phyloP scores from a whole-genome alignment of 2,113 vertebrate species.

The Notarius quadriscutis region DNA sequence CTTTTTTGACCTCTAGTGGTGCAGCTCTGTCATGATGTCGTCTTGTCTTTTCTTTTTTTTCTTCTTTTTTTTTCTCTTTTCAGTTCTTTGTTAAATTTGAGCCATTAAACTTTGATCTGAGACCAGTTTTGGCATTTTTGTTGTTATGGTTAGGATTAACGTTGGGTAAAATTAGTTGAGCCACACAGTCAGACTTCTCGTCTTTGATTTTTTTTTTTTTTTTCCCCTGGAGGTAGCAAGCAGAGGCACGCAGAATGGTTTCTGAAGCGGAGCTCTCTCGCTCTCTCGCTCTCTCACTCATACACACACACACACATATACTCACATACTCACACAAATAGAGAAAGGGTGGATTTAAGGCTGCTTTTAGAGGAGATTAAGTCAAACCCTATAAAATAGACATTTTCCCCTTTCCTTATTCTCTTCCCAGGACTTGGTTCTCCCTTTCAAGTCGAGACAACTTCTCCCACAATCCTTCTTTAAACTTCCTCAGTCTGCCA shows the following conservation, averaged over 20 bases:
- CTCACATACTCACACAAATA: too few species aligned
- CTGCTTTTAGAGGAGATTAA: slow-evolving; percentile 74
- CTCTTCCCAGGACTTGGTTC: slow-evolving; percentile 6
- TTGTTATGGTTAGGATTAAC: background rate
- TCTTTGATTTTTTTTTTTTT: background rate
- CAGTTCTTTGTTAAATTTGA: background rate
- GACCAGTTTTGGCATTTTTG: slow-evolving; percentile 7
- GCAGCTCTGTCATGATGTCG: background rate
- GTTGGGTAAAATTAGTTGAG: background rate
- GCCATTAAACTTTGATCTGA: background rate
- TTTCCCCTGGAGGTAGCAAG: slow-evolving; percentile 67
- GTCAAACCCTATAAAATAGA: slow-evolving; percentile 70
- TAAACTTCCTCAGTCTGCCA: background rate
- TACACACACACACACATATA: slow-evolving; percentile 49
- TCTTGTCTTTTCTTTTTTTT: background rate
- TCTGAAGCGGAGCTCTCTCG: slow-evolving; percentile 60
- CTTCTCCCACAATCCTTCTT: slow-evolving; percentile 52
- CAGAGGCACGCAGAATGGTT: slow-evolving; percentile 70
- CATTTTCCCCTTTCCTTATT: slow-evolving; percentile 60
- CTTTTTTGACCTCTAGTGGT: slow-evolving; percentile 33
- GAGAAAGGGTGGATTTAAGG: slow-evolving; percentile 63
- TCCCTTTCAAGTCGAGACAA: slow-evolving; percentile 59
- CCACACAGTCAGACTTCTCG: background rate
- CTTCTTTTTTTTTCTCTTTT: background rate
- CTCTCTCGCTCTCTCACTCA: slow-evolving; percentile 58